A percentile compares a stretch with the other conserved stretches of the same genome.
Conservation (phyloP, 1,140 invertebrate species). For the Nylanderia fulva region DNA sequence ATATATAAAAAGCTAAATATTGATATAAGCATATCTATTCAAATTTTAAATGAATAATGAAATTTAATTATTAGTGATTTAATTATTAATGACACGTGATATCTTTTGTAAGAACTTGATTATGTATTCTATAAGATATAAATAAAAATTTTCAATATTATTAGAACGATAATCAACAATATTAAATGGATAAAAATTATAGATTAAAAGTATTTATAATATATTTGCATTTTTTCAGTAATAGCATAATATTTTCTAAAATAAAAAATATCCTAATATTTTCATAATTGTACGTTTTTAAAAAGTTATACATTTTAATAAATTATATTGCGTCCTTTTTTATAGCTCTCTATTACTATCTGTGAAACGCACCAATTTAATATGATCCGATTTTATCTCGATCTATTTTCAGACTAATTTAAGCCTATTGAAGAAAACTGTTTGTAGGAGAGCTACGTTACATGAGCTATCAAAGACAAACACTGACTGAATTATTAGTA, state of each 20-base stretch:
- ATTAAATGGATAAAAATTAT: slow-evolving; percentile 6
- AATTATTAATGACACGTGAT: background rate
- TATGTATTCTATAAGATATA: background rate
- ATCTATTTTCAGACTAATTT: background rate
- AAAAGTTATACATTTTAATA: background rate
- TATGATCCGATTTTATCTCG: background rate
- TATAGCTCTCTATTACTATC: background rate
- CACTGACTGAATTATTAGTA: background rate
- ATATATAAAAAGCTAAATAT: background rate
- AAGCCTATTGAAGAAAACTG: background rate
- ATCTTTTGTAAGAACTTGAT: background rate
- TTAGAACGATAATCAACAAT: background rate
- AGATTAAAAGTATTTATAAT: background rate
- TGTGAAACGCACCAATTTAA: background rate
- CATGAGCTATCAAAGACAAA: background rate
- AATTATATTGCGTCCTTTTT: background rate
- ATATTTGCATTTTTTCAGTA: background rate
- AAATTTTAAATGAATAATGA: slow-evolving; percentile 8
- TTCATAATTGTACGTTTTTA: background rate
- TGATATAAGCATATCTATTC: background rate
- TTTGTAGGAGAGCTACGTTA: background rate
- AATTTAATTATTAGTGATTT: background rate
- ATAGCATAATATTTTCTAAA: background rate
- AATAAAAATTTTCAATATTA: background rate
- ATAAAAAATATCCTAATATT: no score